A percentile compares a stretch with the other conserved stretches of the same genome.
These are phyloP conservation scores for Lomographa bimaculata DNA, from an alignment of 2,888 invertebrate genomes.

Conservation along the genomic window DNA sequence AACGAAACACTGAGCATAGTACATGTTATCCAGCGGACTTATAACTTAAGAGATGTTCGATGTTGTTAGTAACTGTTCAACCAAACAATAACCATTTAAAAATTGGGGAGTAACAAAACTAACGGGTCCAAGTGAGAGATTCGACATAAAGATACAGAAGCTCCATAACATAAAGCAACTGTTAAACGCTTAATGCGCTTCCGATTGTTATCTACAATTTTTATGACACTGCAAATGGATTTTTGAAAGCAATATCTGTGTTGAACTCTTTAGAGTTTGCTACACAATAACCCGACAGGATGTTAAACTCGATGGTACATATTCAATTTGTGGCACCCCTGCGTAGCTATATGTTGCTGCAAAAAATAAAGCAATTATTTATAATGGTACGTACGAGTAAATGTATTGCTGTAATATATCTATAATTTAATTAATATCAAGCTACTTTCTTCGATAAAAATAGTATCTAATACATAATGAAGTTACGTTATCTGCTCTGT, in stretches of 20 bases:
- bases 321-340: constrained; percentile 24
- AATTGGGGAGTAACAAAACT: constrained; percentile 38
- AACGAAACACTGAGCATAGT: too few relatives aligned
- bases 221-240: constrained; percentile 74
- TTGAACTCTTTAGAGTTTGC: constrained; percentile 51
- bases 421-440: constrained; percentile 16
- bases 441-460: too few relatives aligned
- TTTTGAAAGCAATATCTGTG: constrained; percentile 70
- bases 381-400: too few relatives aligned
- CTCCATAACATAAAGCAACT: constrained; percentile 61
- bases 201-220: constrained; percentile 71
- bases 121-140: constrained; percentile 58
- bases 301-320: constrained; percentile 44
- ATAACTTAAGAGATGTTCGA: too few relatives aligned
- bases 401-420: too few relatives aligned
- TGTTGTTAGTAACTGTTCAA: too few relatives aligned
- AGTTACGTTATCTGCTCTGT: constrained; percentile 24
- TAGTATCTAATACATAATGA: constrained; percentile 13
- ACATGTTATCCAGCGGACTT: too few relatives aligned
- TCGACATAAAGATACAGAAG: constrained; percentile 67
- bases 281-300: constrained; percentile 53
- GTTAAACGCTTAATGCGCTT: constrained; percentile 68
- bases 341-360: too few relatives aligned
- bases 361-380: too few relatives aligned
- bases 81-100: constrained; percentile 15